Conservation (phyloP, 2,888 invertebrate species). For the Tromatobia lineatoria region DNA sequence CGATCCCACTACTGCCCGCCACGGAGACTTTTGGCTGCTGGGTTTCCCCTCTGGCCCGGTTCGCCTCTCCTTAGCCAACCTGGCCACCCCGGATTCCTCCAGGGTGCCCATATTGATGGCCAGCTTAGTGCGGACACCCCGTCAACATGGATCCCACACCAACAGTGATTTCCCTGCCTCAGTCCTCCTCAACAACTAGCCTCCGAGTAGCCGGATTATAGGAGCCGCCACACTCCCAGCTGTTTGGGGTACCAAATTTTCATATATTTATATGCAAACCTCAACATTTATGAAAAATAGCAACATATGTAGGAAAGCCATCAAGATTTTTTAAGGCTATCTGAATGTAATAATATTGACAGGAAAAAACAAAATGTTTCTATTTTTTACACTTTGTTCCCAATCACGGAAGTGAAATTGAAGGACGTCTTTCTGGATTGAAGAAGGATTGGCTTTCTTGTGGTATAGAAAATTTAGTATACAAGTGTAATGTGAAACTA, state of each 20-base stretch:
- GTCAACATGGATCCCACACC: slow-evolving; percentile 92
- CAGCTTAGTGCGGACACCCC: slow-evolving; percentile 98
- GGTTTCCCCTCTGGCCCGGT: slow-evolving; percentile 99
- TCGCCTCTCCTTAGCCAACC: slow-evolving; percentile 99
- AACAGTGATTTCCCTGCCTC: slow-evolving; percentile 93
- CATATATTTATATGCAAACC: slow-evolving; percentile 11
- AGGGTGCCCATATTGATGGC: slow-evolving; percentile 97
- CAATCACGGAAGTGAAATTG: too few relatives aligned
- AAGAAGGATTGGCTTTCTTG: too few relatives aligned
- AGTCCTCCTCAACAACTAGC: slow-evolving; percentile 96
- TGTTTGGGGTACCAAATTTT: slow-evolving; percentile 58
- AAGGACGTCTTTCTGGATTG: too few relatives aligned
- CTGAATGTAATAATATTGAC: background rate
- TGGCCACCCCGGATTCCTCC: slow-evolving; percentile 94
- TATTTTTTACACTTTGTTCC: background rate
- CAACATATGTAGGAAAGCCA: background rate
- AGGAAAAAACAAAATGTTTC: background rate
- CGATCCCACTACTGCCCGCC: slow-evolving; percentile 99
- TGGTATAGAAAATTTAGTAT: too few relatives aligned
- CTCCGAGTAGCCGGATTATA: slow-evolving; percentile 99
- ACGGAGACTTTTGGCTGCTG: slow-evolving; percentile 99
- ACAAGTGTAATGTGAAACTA: too few relatives aligned
- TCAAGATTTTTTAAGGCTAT: background rate
- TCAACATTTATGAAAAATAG: background rate
- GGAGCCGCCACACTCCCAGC: slow-evolving; percentile 99